Conservation (phyloP, 2,797 vertebrate genomes). For the Myotis pilosus region DNA sequence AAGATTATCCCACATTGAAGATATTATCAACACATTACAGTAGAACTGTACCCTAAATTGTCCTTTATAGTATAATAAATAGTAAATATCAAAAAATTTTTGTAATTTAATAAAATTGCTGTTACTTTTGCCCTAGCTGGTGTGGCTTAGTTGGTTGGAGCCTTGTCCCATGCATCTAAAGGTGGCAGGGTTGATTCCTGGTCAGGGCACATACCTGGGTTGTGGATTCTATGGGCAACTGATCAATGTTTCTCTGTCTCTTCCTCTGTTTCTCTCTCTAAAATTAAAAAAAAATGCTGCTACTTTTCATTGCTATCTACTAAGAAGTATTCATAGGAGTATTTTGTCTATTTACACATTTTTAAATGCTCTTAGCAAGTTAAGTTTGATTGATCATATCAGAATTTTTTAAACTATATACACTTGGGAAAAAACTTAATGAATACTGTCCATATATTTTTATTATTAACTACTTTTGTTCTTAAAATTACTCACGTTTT, state of each 20-base stretch:
- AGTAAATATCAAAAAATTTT: not conserved
- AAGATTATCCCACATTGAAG: not conserved
- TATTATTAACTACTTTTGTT: not conserved
- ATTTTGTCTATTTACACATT: not conserved
- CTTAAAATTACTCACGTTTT: not conserved
- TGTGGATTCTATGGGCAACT: not conserved
- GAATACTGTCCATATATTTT: not conserved
- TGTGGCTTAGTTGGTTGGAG: not conserved
- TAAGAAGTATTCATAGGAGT: not conserved
- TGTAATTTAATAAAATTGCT: not conserved
- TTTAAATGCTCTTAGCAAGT: conserved; percentile 30
- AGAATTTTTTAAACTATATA: not conserved
- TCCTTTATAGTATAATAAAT: not conserved
- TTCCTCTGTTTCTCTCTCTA: not conserved
- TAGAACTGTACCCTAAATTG: not conserved
- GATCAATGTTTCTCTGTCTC: not conserved
- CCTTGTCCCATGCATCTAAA: not conserved
- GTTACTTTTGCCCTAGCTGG: not conserved
- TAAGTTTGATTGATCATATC: not conserved
- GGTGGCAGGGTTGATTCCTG: not conserved
- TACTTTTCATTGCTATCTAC: not conserved
- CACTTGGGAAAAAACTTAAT: not conserved
- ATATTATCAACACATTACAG: not conserved
- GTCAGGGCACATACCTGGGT: not conserved
- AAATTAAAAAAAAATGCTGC: not conserved